Evolutionary conservation across 2,113 vertebrate genomes (phyloP).

Genomic region (Nycticorax nycticorax): DNA sequence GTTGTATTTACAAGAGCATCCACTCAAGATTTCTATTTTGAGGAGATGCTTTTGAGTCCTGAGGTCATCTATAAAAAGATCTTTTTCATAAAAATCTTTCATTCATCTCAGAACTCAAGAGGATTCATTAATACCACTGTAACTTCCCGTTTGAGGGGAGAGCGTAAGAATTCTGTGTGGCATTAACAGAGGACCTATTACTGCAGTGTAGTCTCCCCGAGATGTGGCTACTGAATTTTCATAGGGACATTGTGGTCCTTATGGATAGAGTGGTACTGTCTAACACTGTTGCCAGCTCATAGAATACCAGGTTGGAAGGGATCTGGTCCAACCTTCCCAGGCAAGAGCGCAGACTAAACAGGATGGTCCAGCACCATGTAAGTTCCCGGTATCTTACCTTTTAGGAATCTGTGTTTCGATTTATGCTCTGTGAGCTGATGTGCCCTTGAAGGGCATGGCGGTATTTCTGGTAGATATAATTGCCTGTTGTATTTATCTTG

Average conservation of each 20-base stretch:
- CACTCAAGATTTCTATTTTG: not conserved
- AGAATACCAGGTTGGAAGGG: too few relatives aligned
- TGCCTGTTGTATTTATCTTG: not conserved
- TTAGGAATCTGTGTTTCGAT: not conserved
- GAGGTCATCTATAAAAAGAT: not conserved
- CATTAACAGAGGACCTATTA: not conserved
- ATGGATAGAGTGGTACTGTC: not conserved
- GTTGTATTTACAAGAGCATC: not conserved
- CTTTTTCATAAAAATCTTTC: not conserved
- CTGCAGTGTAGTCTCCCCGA: not conserved
- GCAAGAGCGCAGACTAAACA: too few relatives aligned
- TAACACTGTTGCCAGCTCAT: not conserved
- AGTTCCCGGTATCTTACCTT: not conserved
- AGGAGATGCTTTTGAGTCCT: not conserved
- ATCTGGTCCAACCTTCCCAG: too few relatives aligned
- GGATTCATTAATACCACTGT: not conserved
- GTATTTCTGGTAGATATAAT: not conserved
- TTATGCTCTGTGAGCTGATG: not conserved
- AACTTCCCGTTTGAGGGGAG: not conserved
- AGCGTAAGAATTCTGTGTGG: not conserved
- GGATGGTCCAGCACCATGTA: too few relatives aligned
- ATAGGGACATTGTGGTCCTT: accelerated
- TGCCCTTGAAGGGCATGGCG: not conserved
- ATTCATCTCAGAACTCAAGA: not conserved
- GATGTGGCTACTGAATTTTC: not conserved